These are phyloP conservation scores for Dexiosoma caninum DNA, from an alignment of 2,888 invertebrate genomes.

Conservation along the genomic window DNA sequence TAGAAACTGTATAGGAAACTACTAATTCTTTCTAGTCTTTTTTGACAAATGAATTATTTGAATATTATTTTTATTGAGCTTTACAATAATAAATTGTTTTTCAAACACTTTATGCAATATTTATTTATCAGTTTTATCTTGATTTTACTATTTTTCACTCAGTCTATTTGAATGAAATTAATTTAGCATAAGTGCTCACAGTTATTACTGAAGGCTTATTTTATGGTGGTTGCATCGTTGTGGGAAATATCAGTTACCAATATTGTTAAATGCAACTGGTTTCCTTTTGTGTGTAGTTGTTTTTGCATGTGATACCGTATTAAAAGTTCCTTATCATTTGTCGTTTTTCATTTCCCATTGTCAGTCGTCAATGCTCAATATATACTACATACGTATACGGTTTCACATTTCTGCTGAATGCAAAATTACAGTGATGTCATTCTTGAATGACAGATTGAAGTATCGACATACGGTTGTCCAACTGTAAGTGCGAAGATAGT, in stretches of 20 bases:
- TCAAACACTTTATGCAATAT: too few relatives aligned
- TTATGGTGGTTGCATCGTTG: not conserved
- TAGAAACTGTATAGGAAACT: too few relatives aligned
- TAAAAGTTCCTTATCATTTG: slow-evolving; percentile 18
- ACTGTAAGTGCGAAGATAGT: not conserved
- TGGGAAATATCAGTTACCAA: slow-evolving; percentile 30
- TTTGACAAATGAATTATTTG: too few relatives aligned
- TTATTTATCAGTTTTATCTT: too few relatives aligned
- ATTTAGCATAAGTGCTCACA: slow-evolving; percentile 64
- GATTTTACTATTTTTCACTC: too few relatives aligned
- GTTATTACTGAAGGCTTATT: slow-evolving; percentile 44
- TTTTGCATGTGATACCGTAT: slow-evolving; percentile 48
- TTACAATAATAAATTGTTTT: too few relatives aligned
- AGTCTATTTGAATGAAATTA: slow-evolving; percentile 65
- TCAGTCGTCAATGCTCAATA: slow-evolving; percentile 58
- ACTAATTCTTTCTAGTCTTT: too few relatives aligned
- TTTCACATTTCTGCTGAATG: not conserved
- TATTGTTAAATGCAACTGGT: slow-evolving; percentile 59
- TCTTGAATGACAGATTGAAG: not conserved
- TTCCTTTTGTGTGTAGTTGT: slow-evolving; percentile 46
- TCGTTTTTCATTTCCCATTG: slow-evolving; percentile 59
- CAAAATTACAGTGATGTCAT: not conserved
- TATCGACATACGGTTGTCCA: not conserved
- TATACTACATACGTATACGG: not conserved
- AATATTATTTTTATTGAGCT: too few relatives aligned